These are phyloP conservation scores for Notarius quadriscutis DNA, from an alignment of 2,113 vertebrate species.

Conservation along the genomic window DNA sequence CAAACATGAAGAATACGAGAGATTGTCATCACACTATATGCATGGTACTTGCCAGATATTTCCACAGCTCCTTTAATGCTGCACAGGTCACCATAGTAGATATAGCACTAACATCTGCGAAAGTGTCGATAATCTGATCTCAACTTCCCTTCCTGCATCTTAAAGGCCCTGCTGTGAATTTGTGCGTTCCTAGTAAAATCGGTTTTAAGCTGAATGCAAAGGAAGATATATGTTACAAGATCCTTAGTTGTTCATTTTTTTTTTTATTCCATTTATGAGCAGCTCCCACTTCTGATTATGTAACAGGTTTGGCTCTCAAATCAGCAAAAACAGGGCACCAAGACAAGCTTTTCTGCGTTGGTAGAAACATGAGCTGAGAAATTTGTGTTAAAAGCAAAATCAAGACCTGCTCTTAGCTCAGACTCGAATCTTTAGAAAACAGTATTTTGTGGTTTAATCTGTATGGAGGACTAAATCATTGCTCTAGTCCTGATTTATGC, in stretches of 20 bases:
- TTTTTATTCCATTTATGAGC: neutral
- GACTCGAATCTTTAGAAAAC: neutral
- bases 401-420: neutral
- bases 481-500: neutral
- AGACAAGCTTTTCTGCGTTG: neutral
- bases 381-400: neutral
- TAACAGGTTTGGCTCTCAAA: neutral
- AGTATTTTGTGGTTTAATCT: neutral
- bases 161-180: neutral
- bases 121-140: neutral
- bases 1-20: neutral
- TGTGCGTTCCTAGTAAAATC: neutral
- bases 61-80: neutral
- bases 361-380: neutral
- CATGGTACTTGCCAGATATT: neutral
- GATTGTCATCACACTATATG: neutral
- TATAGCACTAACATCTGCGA: neutral
- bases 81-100: neutral
- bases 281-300: neutral
- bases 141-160: neutral
- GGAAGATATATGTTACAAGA: neutral
- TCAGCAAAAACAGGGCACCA: neutral
- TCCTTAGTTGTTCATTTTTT: neutral
- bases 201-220: neutral
- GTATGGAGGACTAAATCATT: neutral